A percentile compares a stretch with the other conserved stretches of the same genome.
Conservation (phyloP, 2,888 invertebrate species). For the Scaptomyza reducta region DNA sequence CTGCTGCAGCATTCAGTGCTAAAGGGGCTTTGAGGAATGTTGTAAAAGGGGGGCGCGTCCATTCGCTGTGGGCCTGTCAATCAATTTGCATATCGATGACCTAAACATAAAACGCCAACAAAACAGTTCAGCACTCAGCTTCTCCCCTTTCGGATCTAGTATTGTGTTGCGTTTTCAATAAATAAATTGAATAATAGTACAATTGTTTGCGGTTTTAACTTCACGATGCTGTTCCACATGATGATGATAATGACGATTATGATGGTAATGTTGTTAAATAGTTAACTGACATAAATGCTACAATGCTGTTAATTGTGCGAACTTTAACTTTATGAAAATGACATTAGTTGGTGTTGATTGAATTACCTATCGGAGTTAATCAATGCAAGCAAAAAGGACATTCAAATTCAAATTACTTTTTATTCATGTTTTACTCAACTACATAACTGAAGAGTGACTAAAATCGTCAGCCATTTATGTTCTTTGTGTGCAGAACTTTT, state of each 20-base stretch:
- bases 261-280: no score
- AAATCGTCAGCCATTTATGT: no score
- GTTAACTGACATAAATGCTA: no score
- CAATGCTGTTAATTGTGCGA: not conserved
- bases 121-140: not conserved
- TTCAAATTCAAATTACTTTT: not conserved
- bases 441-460: no score
- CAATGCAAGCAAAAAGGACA: not conserved
- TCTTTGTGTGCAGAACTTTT: no score
- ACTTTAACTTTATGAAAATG: not conserved
- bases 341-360: not conserved
- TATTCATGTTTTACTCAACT: no score
- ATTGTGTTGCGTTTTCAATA: conserved; percentile 54
- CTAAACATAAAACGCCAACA: conserved; percentile 50
- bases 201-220: conserved; percentile 52
- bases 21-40: not conserved
- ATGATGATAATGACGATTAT: not conserved
- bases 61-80: conserved; percentile 56
- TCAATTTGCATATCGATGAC: conserved; percentile 75
- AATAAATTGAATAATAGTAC: conserved; percentile 66
- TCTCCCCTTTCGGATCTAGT: not conserved
- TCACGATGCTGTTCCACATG: conserved; percentile 10
- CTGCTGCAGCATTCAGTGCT: not conserved
- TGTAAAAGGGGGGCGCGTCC: not conserved
- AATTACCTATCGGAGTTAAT: not conserved